Evolutionary conservation across 2,113 vertebrate species (phyloP).

Genomic region (Forbesichthys agassizii): DNA sequence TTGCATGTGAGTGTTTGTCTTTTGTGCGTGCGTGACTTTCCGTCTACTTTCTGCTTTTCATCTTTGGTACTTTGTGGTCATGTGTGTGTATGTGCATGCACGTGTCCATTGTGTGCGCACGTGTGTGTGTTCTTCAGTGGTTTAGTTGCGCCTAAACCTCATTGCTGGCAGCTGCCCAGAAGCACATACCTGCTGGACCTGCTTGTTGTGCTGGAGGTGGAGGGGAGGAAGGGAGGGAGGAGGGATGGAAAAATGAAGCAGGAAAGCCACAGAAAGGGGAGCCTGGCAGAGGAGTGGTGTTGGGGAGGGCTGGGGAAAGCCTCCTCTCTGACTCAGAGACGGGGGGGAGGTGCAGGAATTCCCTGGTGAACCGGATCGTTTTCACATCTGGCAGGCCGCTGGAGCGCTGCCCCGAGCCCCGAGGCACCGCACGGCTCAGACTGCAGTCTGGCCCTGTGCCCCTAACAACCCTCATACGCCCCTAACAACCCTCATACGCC

Average conservation of each 20-base stretch:
- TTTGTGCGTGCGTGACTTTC: constrained; percentile 13
- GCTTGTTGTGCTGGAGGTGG: constrained; percentile 69
- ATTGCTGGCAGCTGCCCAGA: constrained; percentile 52
- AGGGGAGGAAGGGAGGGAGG: constrained; percentile 29
- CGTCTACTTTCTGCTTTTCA: background rate
- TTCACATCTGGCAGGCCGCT: constrained; percentile 83
- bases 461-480: constrained; percentile 26
- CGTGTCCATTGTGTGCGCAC: background rate
- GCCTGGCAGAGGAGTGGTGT: constrained; percentile 2
- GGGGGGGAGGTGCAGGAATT: constrained; percentile 85
- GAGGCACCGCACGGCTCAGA: constrained; percentile 60
- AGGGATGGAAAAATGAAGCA: constrained; percentile 43
- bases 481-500: too few relatives aligned
- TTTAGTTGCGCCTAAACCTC: constrained; percentile 51
- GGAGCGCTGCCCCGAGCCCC: constrained; percentile 76
- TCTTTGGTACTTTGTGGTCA: background rate
- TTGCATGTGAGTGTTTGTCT: background rate
- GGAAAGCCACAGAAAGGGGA: constrained; percentile 62
- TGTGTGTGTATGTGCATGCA: background rate
- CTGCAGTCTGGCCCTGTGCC: constrained; percentile 48
- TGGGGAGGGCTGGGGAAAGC: constrained; percentile 87
- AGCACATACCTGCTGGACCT: constrained; percentile 76
- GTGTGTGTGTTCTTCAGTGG: constrained; percentile 37
- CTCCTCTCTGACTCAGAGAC: constrained; percentile 84
- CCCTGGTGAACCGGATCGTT: constrained; percentile 88